Base-by-base conservation (phyloP, 2,797 vertebrate genomes). In the Sternotherus odoratus region DNA sequence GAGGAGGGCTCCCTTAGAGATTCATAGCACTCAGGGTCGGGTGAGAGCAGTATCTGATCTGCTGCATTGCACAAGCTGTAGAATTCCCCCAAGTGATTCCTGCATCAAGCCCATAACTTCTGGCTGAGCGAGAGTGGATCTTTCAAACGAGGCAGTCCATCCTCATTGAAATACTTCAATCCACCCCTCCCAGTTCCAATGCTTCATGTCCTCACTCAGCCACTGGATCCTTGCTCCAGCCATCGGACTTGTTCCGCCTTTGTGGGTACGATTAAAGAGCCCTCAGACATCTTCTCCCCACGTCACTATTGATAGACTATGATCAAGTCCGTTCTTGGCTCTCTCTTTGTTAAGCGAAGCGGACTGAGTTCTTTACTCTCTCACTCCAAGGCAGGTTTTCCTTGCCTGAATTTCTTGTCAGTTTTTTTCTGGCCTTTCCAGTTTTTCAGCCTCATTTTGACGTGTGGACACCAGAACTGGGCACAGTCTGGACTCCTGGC, bases 311-410 rank as follows among this genome's bases (percentile, higher is more conserved):
- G 95, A 95, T 95, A 96, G 96, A 95, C 89, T 91, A 6, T 0
- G 89, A 39, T 94, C 79, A 92, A 90, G 95, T 94, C 83, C 93
- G 83, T 69, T 96, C 92, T 96, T 90, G 92, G 95, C 93, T 95
- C 86, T 95, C 89, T 78, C 87, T 88, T 49, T 94, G 96, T 95
- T 93, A 92, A 97, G 94, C 94, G 88, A 95, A 96, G 95, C 93
- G 96, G 94, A 96, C 94, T 91, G 92, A 5, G 89, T 92, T 94
- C 94, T 92, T 94, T 86, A 57, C 91, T 95, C 11, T 0, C 94
- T 88, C 79, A 11, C 85, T 88, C 77, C 90, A 82, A 92, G 92
- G 96, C 91, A 96, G 92, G 95, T 95, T 96, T 95, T 95, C 85
- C 91, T 95, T 86, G 90, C 82, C 82, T 92, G 94, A 95, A 93